phyloP scores from a whole-genome alignment of 2,888 invertebrate species.

The Aromia moschata region DNA sequence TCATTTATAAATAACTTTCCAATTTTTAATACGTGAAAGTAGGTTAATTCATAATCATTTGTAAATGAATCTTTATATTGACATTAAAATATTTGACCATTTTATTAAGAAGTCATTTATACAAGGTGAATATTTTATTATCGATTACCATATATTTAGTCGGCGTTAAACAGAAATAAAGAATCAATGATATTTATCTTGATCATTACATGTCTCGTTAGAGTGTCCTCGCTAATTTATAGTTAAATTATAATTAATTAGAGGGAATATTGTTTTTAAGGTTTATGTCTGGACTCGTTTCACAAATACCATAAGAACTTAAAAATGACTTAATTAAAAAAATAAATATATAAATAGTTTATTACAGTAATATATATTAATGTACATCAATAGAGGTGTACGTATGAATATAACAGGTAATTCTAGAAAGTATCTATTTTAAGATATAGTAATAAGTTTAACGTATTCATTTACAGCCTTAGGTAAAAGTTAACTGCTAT shows the following conservation, averaged over 20 bases:
- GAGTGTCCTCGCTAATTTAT: too few species aligned
- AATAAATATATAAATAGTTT: background rate
- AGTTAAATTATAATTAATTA: too few species aligned
- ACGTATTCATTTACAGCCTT: conserved; percentile 31
- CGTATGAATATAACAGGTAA: conserved; percentile 23
- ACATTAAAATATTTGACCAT: background rate
- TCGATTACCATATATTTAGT: background rate
- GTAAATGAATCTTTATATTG: conserved; percentile 4
- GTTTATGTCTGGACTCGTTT: background rate
- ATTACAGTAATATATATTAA: background rate
- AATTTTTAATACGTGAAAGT: conserved; percentile 38
- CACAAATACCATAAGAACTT: background rate
- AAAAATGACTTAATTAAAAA: background rate
- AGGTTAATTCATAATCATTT: conserved; percentile 32
- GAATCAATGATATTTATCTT: too few species aligned
- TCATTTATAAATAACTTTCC: conserved; percentile 32
- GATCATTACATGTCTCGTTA: too few species aligned
- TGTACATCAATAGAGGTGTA: background rate
- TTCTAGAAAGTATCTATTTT: conserved; percentile 43
- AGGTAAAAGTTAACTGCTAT: too few species aligned
- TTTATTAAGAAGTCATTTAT: background rate
- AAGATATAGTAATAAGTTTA: conserved; percentile 42
- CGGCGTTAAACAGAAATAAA: background rate
- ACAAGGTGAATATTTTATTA: background rate
- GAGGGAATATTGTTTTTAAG: too few species aligned